Base-by-base conservation (phyloP, 1,140 invertebrate genomes). In the Microplitis demolitor region DNA sequence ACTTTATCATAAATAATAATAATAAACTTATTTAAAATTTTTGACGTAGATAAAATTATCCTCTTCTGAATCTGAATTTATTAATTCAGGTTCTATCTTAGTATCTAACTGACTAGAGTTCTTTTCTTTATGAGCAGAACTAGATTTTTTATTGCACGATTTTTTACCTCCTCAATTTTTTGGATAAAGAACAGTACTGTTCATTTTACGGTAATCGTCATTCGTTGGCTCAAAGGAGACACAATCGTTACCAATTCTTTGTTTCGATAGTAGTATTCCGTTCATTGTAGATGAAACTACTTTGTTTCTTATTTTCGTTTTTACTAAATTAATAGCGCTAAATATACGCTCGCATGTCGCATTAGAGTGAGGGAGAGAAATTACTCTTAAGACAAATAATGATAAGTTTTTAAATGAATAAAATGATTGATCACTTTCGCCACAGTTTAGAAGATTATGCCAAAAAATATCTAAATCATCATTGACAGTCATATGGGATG, bases 351-450 rank as follows among this genome's bases (percentile, higher is more conserved):
- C 71, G 11, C 67, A 58, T 4, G 61, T 51, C 4, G 68, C 72
- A 54, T 76, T 76, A 39, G 68, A 68, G 54, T 74, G 72, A 16
- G 75, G 75, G 5, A 74, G 45, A n/a, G 61, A 63, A 8, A 74
- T 9, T n/a, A 72, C 60, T 34, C 64, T 34, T 58, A 71, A 56
- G 9, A 34, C 68, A 51, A 71, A 73, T 67, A 11, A 4, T 3
- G 69, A 35, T 66, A 74, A 51, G 54, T 74, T 66, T 45, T 67
- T 62, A 31, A 76, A 72, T 34, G 37, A 31, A 66, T 31, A 53
- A 35, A 39, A 50, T 4, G n/a, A 56, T 16, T 68, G 33, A 61
- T 74, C 69, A n/a, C 45, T 39, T 62, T 68, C 66, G 39, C 33
- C 69, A 58, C 33, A 63, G 4, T 8, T 68, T 8, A 53, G 9